These are phyloP conservation scores for Scomber scombrus DNA, from an alignment of 2,113 vertebrate genomes.

Conservation along the genomic window DNA sequence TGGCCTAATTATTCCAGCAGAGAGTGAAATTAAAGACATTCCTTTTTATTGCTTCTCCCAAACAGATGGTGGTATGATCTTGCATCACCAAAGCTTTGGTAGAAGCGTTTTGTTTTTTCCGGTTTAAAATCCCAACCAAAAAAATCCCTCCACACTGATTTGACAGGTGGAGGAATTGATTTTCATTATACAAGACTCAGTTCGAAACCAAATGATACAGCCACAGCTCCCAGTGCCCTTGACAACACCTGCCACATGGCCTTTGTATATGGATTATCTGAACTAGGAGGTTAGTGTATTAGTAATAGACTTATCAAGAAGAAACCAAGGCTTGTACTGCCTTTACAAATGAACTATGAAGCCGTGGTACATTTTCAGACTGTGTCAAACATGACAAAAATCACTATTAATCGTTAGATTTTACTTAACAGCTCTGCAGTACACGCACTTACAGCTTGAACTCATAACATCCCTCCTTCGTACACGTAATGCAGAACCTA, in stretches of 20 bases:
- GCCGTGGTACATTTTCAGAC: neutral
- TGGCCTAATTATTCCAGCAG: constrained; percentile 81
- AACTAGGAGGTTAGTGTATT: constrained; percentile 36
- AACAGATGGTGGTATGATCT: constrained; percentile 72
- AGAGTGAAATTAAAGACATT: constrained; percentile 79
- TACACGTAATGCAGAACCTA: neutral
- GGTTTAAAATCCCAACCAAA: neutral
- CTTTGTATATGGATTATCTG: constrained; percentile 50
- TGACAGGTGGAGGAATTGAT: constrained; percentile 57
- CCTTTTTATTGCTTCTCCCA: constrained; percentile 61
- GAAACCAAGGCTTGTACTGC: constrained; percentile 21
- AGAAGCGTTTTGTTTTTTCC: constrained; percentile 16
- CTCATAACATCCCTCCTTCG: neutral
- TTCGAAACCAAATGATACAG: constrained; percentile 30
- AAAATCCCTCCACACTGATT: constrained; percentile 8
- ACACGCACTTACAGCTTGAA: constrained; percentile 2
- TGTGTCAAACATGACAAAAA: constrained; percentile 32
- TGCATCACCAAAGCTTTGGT: constrained; percentile 36
- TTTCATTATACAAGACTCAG: constrained; percentile 27
- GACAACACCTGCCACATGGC: constrained; percentile 33
- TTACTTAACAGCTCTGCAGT: neutral
- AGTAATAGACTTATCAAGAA: constrained; percentile 18
- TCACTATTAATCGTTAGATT: constrained; percentile 14
- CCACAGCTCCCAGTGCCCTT: neutral
- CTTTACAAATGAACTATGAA: constrained; percentile 18